Evolutionary conservation across 2,888 invertebrate species (phyloP), one percentile per base, ranked within the genome.

Genomic region (Platyscelio sp.): DNA sequence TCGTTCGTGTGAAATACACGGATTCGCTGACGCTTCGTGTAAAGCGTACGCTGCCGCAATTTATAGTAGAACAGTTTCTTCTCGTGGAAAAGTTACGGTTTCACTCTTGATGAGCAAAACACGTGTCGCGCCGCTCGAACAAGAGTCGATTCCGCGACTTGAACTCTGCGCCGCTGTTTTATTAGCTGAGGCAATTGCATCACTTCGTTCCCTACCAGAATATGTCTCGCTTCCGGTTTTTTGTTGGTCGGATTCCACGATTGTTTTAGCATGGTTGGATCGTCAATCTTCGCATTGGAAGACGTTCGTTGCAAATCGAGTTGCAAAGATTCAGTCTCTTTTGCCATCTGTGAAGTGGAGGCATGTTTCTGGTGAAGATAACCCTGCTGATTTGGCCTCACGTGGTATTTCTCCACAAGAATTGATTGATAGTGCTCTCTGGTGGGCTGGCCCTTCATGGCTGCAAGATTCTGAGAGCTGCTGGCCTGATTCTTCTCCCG

Each of bases 191-290:
- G 33, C 9, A 9, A 33, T 33, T 9, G 33, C 33, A 33, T 33
- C 33, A 5, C 33, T 33, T 9, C 33, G 33, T 9, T 33, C 33
- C 9, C 9, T 33, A 33, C 6, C 33, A 33, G 33, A 33, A 33
- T 33, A 33, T 9, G 33, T 5, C 9, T 33, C 33, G 9, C 9
- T 3, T 22, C 7, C 22, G 3, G 7, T 18, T 5, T 22, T 20
- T 43, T 61, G 67, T 67, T 67, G 67, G 67, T 40, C 67, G 6
- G 67, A 90, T 54, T 90, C 90, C 1, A 83, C 83, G 2, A 78
- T 90, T 4, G 87, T 86, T 1, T 74, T 67, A n/a, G 51, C 43
- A 13, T 65, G 24, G 27, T 22, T 51, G 5, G 18, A 15, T 3
- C 29, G 49, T 4, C 38, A 88, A 40, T 80, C 68, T 9, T 67